Evolutionary conservation across 2,888 invertebrate species (phyloP), one percentile per base, ranked within the genome.

Genomic region (Drosophila robusta): DNA sequence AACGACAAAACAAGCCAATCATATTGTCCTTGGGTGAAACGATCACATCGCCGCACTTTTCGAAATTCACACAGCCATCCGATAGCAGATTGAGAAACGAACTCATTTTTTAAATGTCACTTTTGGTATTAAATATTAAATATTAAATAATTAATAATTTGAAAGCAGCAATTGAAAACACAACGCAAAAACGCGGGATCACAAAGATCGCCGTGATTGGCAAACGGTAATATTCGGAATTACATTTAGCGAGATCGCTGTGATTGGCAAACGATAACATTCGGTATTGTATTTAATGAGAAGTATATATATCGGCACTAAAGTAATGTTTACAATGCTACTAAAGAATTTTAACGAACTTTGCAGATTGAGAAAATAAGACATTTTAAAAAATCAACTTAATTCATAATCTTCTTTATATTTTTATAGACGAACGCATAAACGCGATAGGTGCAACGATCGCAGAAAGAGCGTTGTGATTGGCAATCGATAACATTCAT

Each of bases 1-100:
- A 83, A 12, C 58, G 69, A n/a, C 90, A 90, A 42, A 50, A 71
- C 57, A 90, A 29, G 1, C 73, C 82, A 9, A 81, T 58, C 42
- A 56, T 24, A 24, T 85, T 86, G 16, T 75, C 56, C 14, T 70
- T 78, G 2, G 66, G 14, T 0, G 88, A 81, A 24, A 88, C 60
- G n/a, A 87, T 65, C 4, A 90, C 80, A 58, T 81, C 88, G 3
- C 90, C 90, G 45, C 90, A 90, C 54, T 80, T 88, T 39, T 86
- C 67, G 4, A 77, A 88, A n/a, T 80, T 55, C 0, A 72, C 54
- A 39, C 56, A 52, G 5, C 41, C 63, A 14, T 70, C 61, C 4
- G 52, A 29, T 3, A 62, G 5, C 16, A 52, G 45, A 49, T 77
- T 73, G 0, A 67, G 2, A 39, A 73, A 45, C 8, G 46, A 49